Evolutionary conservation across 2,113 vertebrate genomes (phyloP), one percentile per base, ranked within the genome.

Genomic region (Trematomus loennbergii): DNA sequence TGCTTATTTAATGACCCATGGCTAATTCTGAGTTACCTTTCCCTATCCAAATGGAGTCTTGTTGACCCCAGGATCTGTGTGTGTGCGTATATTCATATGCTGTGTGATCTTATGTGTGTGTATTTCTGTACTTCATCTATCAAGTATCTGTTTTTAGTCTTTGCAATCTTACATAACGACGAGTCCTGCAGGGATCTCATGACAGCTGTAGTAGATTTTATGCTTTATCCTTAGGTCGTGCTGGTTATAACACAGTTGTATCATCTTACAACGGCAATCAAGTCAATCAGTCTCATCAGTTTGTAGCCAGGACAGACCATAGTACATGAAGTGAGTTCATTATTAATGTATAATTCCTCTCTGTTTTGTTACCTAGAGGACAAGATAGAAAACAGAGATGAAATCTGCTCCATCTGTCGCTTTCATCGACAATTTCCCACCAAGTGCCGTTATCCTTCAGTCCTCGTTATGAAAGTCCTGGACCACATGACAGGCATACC

Each of bases 201-300:
- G 55, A 78, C 63, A 72, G 71, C 72, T 81, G 78, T 77, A 71
- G 79, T 83, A 81, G 57, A 79, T 79, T 33, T 75, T 13, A 43
- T 68, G 36, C 7, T 40, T 54, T 84, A 79, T 81, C 50, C 36
- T 61, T 12, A 78, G 48, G 62, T 49, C 12, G 9, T 55, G 16
- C 33, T 17, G 49, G 33, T 61, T 63, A 85, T 70, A 62, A 55
- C 43, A 50, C 76, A 48, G 17, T 63, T 50, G 22, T 61, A 78
- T 83, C 73, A 77, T 45, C 15, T 83, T 87, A 70, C 79, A 79
- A 43, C 70, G 52, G 13, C 53, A 82, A 40, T 80, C 62, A 61
- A 50, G n/a, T 40, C 53, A 61, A 72, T 64, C 43, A 67, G 53
- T 33, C 36, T 12, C 22, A 9, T 76, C 66, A 65, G 68, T 6